phyloP scores from a whole-genome alignment of 2,113 vertebrate genomes.

The Pithys albifrons region DNA sequence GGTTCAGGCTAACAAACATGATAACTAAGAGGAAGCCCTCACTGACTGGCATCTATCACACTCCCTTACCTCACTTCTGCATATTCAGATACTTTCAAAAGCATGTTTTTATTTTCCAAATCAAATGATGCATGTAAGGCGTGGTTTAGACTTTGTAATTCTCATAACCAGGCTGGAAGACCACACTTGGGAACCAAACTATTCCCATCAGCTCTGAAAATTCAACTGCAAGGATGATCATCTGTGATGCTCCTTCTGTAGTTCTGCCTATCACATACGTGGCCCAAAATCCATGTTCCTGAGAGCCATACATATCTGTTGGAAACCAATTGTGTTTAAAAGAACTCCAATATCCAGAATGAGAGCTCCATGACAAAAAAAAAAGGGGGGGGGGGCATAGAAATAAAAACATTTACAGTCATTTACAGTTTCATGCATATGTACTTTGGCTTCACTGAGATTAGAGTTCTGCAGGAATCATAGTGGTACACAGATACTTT shows the following conservation, averaged over 20 bases:
- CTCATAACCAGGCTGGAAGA: background rate
- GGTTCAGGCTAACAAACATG: accelerated
- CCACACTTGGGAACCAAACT: background rate
- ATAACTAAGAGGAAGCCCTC: background rate
- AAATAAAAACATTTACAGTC: background rate
- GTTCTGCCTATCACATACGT: background rate
- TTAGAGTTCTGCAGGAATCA: background rate
- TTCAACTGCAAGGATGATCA: background rate
- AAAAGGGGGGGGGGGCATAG: background rate
- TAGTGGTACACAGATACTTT: background rate
- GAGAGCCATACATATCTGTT: background rate
- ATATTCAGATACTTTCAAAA: background rate
- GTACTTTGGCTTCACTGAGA: background rate
- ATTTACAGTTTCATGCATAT: background rate
- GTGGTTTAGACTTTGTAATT: background rate
- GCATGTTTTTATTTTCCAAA: background rate
- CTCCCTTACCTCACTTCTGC: background rate
- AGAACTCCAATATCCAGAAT: background rate
- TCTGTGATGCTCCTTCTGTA: background rate
- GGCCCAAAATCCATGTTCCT: background rate
- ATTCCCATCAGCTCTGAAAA: background rate
- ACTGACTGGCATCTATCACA: background rate
- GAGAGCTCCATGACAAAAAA: background rate
- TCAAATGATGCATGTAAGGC: accelerated
- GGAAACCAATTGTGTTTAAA: background rate